Percentiles rank a stretch among this genome's conserved stretches.
Evolutionary conservation across 2,888 invertebrate species (phyloP).

Genomic region (Ptycholaimellus sp.): DNA sequence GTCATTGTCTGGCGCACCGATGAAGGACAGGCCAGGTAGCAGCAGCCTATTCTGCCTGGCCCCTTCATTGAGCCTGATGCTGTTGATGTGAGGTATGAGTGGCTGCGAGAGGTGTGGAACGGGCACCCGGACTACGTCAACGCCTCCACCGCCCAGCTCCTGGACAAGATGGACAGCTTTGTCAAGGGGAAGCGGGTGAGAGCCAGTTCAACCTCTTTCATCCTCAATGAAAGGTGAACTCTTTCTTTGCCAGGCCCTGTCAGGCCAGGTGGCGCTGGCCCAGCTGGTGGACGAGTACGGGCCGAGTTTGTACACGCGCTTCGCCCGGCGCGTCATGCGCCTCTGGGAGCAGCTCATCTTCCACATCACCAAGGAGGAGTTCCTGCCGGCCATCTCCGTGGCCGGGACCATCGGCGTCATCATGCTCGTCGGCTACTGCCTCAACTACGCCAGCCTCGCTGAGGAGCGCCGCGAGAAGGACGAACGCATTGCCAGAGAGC

Average conservation of each 20-base stretch:
- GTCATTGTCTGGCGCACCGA: slow-evolving; percentile 20
- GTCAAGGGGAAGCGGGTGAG: too few species aligned
- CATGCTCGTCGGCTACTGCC: slow-evolving; percentile 5
- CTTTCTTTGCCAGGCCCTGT: not conserved
- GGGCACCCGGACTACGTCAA: slow-evolving; percentile 6
- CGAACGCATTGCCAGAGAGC: not conserved
- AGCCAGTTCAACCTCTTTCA: not conserved
- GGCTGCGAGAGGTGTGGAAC: slow-evolving; percentile 15
- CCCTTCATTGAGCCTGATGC: too few species aligned
- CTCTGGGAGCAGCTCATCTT: slow-evolving; percentile 16
- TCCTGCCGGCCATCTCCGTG: slow-evolving; percentile 18
- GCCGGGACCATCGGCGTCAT: slow-evolving; percentile 3
- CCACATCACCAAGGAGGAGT: slow-evolving; percentile 19
- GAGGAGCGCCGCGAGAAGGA: slow-evolving; percentile 5
- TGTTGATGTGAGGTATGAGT: slow-evolving; percentile 15
- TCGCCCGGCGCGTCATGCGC: slow-evolving; percentile 13
- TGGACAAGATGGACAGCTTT: not conserved
- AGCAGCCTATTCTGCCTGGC: too few species aligned
- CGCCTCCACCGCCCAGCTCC: not conserved
- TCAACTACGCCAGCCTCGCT: slow-evolving; percentile 9
- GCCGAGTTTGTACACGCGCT: slow-evolving; percentile 14
- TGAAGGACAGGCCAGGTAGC: slow-evolving; percentile 14
- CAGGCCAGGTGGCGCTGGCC: too few species aligned
- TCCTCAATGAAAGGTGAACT: slow-evolving; percentile 2
- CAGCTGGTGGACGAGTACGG: slow-evolving; percentile 13